phyloP scores from a whole-genome alignment of 2,113 vertebrate species.

The Ptyas mucosa region DNA sequence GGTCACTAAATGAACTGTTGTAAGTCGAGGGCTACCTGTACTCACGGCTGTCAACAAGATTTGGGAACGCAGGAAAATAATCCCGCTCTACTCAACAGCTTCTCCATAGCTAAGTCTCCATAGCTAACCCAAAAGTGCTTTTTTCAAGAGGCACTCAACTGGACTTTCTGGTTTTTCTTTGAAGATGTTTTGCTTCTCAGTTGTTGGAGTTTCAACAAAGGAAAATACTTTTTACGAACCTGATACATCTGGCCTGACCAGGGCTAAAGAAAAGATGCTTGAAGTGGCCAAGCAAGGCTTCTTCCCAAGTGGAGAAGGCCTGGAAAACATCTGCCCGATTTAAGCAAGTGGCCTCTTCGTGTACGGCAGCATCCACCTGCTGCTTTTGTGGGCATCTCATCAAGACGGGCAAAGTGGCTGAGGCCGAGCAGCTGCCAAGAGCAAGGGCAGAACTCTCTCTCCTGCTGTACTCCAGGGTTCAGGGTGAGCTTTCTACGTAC shows the following conservation, averaged over 20 bases:
- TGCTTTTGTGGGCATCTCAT: not conserved
- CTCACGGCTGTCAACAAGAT: not conserved
- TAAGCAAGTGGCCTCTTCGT: not conserved
- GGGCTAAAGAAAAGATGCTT: not conserved
- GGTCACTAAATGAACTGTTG: not conserved
- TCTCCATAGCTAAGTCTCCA: not conserved
- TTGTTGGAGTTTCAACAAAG: not conserved
- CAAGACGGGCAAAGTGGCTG: not conserved
- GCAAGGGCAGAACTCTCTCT: not conserved
- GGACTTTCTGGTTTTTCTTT: too few species aligned
- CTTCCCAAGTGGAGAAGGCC: not conserved
- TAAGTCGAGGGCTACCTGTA: not conserved
- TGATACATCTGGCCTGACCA: not conserved
- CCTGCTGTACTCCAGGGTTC: not conserved
- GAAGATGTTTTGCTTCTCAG: too few species aligned
- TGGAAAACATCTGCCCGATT: not conserved
- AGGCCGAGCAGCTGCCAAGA: not conserved
- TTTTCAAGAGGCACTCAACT: too few species aligned
- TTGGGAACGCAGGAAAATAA: not conserved
- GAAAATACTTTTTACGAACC: not conserved
- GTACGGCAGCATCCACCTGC: not conserved
- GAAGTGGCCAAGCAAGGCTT: not conserved
- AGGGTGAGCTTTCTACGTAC: not conserved
- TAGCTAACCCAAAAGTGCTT: not conserved
- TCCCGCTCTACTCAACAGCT: not conserved